Conservation (phyloP, 2,888 invertebrate genomes). For the Macrophya annulata region DNA sequence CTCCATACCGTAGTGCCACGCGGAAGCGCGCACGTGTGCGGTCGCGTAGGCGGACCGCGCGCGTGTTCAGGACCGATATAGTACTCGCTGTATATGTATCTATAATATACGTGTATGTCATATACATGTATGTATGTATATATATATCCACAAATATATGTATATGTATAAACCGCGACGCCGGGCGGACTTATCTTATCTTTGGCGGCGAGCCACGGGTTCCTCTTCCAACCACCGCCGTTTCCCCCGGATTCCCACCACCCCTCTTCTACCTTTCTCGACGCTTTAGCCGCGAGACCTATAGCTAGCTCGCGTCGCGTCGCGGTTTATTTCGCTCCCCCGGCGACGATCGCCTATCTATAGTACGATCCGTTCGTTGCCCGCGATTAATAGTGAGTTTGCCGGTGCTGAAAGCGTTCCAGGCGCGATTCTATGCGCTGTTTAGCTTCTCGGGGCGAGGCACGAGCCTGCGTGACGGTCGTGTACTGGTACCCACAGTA, state of each 20-base stretch:
- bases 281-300: constrained; percentile 13
- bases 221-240: constrained; percentile 1
- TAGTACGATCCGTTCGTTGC: constrained; percentile 46
- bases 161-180: constrained; percentile 23
- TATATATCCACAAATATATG: not conserved
- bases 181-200: constrained; percentile 49
- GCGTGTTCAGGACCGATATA: constrained; percentile 49
- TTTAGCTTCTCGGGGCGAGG: not conserved
- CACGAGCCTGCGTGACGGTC: not conserved
- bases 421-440: constrained; percentile 11
- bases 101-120: not conserved
- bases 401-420: constrained; percentile 32
- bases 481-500: not conserved
- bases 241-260: not conserved
- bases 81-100: not conserved
- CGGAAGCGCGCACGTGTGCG: constrained; percentile 48
- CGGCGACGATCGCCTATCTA: constrained; percentile 49
- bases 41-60: constrained; percentile 45
- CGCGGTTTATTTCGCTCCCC: constrained; percentile 51
- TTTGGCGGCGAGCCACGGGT: constrained; percentile 53
- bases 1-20: not conserved
- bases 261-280: not conserved
- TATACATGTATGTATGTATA: not conserved
- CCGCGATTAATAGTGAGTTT: constrained; percentile 45
- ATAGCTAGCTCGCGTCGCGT: constrained; percentile 33